Evolutionary conservation across 2,888 invertebrate genomes (phyloP).

Genomic region (Oscheius sp.): DNA sequence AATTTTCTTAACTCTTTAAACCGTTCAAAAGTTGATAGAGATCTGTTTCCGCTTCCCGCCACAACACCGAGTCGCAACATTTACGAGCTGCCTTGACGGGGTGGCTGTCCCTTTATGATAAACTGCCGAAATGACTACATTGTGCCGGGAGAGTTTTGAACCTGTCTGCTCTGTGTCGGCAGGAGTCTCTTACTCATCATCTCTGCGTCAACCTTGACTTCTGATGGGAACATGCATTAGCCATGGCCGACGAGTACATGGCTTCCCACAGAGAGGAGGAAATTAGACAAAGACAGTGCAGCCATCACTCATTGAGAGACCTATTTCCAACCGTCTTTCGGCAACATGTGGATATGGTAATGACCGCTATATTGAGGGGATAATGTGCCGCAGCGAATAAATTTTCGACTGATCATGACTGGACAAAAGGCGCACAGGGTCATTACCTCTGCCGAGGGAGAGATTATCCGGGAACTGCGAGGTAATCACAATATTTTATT

Average conservation of each 20-base stretch:
- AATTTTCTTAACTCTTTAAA: too few species aligned
- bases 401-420: constrained; percentile 14
- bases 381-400: constrained; percentile 26
- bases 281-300: too few species aligned
- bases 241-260: not conserved
- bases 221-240: not conserved
- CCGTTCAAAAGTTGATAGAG: too few species aligned
- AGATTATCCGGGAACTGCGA: not conserved
- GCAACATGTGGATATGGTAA: constrained; percentile 25
- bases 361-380: constrained; percentile 17
- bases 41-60: not conserved
- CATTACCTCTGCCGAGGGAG: constrained; percentile 6
- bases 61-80: constrained; percentile 12
- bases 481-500: not conserved
- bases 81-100: constrained; percentile 24
- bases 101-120: constrained; percentile 24
- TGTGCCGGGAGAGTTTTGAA: constrained; percentile 8
- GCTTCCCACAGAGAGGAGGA: not conserved
- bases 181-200: not conserved
- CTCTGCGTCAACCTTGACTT: not conserved
- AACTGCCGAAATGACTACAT: constrained; percentile 23
- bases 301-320: not conserved
- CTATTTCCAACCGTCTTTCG: constrained; percentile 6
- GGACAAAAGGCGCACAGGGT: constrained; percentile 2
- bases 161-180: not conserved